Conservation (phyloP, 2,888 invertebrate genomes). For the Amblyjoppa proteus region DNA sequence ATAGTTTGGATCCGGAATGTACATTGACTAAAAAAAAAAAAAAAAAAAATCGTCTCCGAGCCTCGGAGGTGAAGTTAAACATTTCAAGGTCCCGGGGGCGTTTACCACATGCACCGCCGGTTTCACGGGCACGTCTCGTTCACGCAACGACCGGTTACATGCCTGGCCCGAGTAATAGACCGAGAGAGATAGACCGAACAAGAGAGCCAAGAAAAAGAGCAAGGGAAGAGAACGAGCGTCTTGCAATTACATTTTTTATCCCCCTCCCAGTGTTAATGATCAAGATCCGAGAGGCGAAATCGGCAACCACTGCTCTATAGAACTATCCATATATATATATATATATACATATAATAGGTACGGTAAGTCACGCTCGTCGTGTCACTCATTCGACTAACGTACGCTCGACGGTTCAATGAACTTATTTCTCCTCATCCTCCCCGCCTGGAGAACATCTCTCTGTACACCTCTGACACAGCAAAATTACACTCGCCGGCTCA, state of each 20-base stretch:
- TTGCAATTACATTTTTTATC: slow-evolving; percentile 19
- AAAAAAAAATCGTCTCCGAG: background rate
- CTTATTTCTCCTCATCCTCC: slow-evolving; percentile 27
- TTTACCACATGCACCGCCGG: slow-evolving; percentile 82
- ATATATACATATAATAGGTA: background rate
- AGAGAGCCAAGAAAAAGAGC: slow-evolving; percentile 3
- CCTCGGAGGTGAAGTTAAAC: slow-evolving; percentile 73
- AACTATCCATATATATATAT: no score
- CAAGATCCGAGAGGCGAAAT: background rate
- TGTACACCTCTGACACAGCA: slow-evolving; percentile 27
- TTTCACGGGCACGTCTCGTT: slow-evolving; percentile 52
- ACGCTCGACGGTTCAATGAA: slow-evolving; percentile 55
- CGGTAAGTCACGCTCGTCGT: slow-evolving; percentile 34
- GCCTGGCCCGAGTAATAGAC: slow-evolving; percentile 25
- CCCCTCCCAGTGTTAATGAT: background rate
- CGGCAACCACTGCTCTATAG: background rate
- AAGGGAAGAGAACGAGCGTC: slow-evolving; percentile 25
- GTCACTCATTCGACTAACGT: slow-evolving; percentile 36
- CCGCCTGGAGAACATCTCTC: background rate
- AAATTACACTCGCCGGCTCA: slow-evolving; percentile 42
- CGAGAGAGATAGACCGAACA: slow-evolving; percentile 1
- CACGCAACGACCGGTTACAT: slow-evolving; percentile 38
- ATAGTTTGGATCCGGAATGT: background rate
- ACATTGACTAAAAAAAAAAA: background rate
- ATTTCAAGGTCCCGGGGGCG: slow-evolving; percentile 82